These are phyloP conservation scores for Calyptommatus sinebrachiatus DNA, from an alignment of 2,113 vertebrate genomes.

Conservation along the genomic window DNA sequence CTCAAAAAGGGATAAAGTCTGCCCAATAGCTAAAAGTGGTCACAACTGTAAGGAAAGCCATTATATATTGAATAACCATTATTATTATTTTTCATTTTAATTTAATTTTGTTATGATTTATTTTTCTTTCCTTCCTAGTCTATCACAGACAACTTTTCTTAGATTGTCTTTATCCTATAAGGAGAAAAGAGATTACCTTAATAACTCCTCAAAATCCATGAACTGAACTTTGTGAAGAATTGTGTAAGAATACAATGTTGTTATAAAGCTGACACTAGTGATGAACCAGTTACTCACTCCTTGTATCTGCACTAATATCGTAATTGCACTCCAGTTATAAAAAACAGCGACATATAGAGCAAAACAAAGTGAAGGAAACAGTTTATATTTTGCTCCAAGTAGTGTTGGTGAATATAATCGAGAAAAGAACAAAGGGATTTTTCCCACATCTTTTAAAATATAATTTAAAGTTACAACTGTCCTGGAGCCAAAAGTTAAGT, in stretches of 20 bases:
- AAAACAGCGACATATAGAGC: constrained; percentile 20
- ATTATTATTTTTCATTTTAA: no score
- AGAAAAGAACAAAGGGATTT: constrained; percentile 55
- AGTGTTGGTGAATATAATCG: constrained; percentile 53
- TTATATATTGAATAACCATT: no score
- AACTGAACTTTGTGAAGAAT: not conserved
- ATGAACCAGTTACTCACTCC: constrained; percentile 15
- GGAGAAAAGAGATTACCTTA: not conserved
- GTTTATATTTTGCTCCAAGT: constrained; percentile 55
- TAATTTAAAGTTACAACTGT: constrained; percentile 63
- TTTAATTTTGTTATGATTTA: not conserved
- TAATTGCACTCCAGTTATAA: not conserved
- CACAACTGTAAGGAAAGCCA: not conserved
- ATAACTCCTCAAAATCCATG: no score
- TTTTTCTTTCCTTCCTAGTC: not conserved
- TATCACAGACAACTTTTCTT: not conserved
- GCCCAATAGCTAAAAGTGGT: not conserved
- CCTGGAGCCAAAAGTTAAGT: constrained; percentile 50
- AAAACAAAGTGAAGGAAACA: constrained; percentile 56
- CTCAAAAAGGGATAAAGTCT: no score
- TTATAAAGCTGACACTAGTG: no score
- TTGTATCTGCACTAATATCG: not conserved
- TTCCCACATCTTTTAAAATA: constrained; percentile 59
- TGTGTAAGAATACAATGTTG: not conserved
- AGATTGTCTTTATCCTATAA: no score